Base-by-base conservation (phyloP, 1,140 invertebrate genomes). In the Scaptodrosophila lebanonensis region DNA sequence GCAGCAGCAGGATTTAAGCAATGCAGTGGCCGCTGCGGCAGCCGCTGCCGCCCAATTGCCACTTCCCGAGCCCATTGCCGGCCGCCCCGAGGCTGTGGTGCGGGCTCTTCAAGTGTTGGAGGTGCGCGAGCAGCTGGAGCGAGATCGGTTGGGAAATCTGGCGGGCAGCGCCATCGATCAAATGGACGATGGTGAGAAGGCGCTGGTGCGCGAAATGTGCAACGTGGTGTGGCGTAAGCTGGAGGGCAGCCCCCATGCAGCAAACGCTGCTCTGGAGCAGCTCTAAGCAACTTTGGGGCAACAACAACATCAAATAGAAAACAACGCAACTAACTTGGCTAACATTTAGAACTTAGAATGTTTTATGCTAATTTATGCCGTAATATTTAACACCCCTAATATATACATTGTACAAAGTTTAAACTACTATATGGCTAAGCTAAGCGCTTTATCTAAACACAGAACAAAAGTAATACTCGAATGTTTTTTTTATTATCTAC, bases 161-260 rank as follows among this genome's bases (percentile, higher is more conserved):
- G 61, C 79, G 3, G 84, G 84, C 11, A 69, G 65, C 25, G 72
- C 77, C 3, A 51, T 84, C 11, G 91, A 90, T 36, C 90, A 92
- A 63, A 92, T 97, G 85, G 95, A 95, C 75, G 94, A 97, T 64
- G 93, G 94, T 4, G 96, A 98, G 86, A 97, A 97, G 85, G 96
- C 96, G 7, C 90, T 98, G 43, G 94, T 98, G 16, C 90, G 95
- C 65, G 96, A 98, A 89, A 98, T 98, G 96, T 98, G 96, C 88
- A 98, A 98, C 89, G 96, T 98, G 11, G 89, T 91, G 11, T 91
- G 90, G 90, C 89, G 90, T 18, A 90, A 90, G 70, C 63, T 90
- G 16, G 90, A 90, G 68, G 89, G 90, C 6, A 88, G 87, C 20
- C 89, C 89, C 15, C 66, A 70, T 32, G 75, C 62, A 18, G 71